Evolutionary conservation across 2,888 invertebrate genomes (phyloP).

Genomic region (Xylota segnis): DNA sequence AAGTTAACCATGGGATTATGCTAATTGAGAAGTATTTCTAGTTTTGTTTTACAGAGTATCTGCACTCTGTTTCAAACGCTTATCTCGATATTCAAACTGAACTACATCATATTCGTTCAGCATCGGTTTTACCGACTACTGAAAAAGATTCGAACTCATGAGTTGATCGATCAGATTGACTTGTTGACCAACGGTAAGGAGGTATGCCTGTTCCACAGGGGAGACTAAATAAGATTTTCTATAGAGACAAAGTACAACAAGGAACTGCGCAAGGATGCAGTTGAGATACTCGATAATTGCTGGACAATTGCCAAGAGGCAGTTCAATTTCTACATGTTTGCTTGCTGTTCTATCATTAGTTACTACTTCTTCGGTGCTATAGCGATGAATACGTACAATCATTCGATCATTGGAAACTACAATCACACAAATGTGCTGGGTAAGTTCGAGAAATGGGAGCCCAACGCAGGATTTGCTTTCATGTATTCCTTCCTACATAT

Average conservation of each 20-base stretch:
- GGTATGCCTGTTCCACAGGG: too few relatives aligned
- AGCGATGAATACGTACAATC: conserved; percentile 78
- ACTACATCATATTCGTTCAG: conserved; percentile 28
- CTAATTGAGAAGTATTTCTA: not conserved
- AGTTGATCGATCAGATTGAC: conserved; percentile 42
- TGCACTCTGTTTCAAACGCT: conserved; percentile 42
- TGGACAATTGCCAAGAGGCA: conserved; percentile 80
- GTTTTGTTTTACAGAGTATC: conserved; percentile 18
- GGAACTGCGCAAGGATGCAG: conserved; percentile 77
- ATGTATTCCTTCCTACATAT: not conserved
- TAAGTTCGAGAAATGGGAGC: conserved; percentile 71
- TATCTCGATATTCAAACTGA: conserved; percentile 52
- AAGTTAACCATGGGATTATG: not conserved
- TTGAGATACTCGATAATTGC: conserved; percentile 77
- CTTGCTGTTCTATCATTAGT: conserved; percentile 73
- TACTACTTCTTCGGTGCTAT: conserved; percentile 79
- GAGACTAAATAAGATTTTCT: not conserved
- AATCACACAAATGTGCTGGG: conserved; percentile 78
- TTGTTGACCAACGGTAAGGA: conserved; percentile 32
- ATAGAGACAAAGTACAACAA: conserved; percentile 78
- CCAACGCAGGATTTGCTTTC: too few relatives aligned
- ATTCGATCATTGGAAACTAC: conserved; percentile 64
- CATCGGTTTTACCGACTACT: conserved; percentile 26
- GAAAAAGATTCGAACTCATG: conserved; percentile 33
- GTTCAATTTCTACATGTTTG: conserved; percentile 78